Conservation (phyloP, 37 sponge, comb jelly and placozoan species). For the Lycopodina hypogea region DNA sequence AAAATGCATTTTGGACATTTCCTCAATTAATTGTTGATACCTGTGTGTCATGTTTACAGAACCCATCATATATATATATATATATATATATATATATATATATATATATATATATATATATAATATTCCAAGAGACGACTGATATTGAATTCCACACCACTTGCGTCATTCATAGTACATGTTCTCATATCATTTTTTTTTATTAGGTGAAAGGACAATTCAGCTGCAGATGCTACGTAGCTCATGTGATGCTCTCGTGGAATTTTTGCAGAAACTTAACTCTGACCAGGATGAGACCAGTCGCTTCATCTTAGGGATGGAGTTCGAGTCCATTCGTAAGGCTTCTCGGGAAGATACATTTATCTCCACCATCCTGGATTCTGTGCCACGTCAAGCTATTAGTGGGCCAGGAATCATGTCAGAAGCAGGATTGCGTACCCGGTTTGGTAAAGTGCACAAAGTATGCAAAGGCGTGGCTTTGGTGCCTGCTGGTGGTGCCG, state of each 20-base stretch:
- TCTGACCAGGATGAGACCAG: conserved; percentile 12
- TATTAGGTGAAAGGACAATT: conserved; percentile 27
- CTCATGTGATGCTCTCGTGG: conserved; percentile 64
- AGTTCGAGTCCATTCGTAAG: conserved; percentile 43
- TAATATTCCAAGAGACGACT: too few species aligned
- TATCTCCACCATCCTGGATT: conserved; percentile 36
- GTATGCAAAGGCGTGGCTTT: conserved; percentile 69
- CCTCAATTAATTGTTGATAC: too few species aligned
- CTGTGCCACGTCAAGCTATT: conserved; percentile 59
- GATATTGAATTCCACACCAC: too few species aligned
- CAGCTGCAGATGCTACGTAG: conserved; percentile 48
- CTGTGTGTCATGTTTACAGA: too few species aligned
- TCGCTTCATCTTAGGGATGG: conserved; percentile 13
- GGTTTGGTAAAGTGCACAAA: conserved; percentile 62
- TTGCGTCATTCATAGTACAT: too few species aligned
- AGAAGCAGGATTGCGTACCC: conserved; percentile 46
- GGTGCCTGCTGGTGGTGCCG: conserved; percentile 67
- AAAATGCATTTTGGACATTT: too few species aligned
- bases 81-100: too few species aligned
- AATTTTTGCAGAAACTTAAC: conserved; percentile 33
- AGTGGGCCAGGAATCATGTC: conserved; percentile 42
- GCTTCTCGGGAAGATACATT: conserved; percentile 52
- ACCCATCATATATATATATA: too few species aligned
- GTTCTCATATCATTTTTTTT: too few species aligned
- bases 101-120: too few species aligned